A percentile compares a stretch with the other conserved stretches of the same genome.
These are phyloP conservation scores for Nemapogon koenigi DNA, from an alignment of 2,888 invertebrate species.

Conservation along the genomic window DNA sequence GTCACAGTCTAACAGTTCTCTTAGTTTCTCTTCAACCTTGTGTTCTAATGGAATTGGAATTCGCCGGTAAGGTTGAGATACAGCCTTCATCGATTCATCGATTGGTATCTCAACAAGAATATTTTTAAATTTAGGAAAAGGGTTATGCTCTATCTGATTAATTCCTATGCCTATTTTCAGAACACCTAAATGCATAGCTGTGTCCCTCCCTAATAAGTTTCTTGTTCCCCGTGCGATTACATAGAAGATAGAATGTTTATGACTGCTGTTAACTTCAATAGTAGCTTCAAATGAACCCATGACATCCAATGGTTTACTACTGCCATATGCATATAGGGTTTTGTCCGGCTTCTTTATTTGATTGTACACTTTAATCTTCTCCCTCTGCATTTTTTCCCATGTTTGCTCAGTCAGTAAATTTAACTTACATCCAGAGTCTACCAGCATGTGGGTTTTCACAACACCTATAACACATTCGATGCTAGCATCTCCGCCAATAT, in stretches of 20 bases:
- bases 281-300: constrained; percentile 8
- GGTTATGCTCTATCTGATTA: neutral
- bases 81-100: constrained; percentile 11
- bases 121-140: constrained; percentile 6
- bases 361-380: neutral
- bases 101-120: constrained; percentile 13
- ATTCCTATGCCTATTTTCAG: constrained; percentile 5
- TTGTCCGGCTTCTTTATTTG: constrained; percentile 8
- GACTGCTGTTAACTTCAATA: neutral
- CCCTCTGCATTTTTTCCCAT: constrained; percentile 6
- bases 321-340: constrained; percentile 12
- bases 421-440: constrained; percentile 18
- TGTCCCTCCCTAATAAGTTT: constrained; percentile 17
- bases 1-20: constrained; percentile 17
- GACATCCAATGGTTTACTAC: constrained; percentile 10
- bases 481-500: constrained; percentile 15
- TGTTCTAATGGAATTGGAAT: constrained; percentile 14
- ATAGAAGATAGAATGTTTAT: constrained; percentile 13
- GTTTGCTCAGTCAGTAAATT: constrained; percentile 16
- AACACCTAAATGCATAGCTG: constrained; percentile 13
- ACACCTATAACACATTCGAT: constrained; percentile 18
- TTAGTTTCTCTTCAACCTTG: constrained; percentile 17
- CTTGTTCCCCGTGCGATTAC: constrained; percentile 16
- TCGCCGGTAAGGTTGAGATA: constrained; percentile 12
- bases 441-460: constrained; percentile 18